Percentiles rank a stretch among this genome's conserved stretches.
These are phyloP conservation scores for Bucorvus abyssinicus DNA, from an alignment of 2,797 vertebrate genomes.

Conservation along the genomic window DNA sequence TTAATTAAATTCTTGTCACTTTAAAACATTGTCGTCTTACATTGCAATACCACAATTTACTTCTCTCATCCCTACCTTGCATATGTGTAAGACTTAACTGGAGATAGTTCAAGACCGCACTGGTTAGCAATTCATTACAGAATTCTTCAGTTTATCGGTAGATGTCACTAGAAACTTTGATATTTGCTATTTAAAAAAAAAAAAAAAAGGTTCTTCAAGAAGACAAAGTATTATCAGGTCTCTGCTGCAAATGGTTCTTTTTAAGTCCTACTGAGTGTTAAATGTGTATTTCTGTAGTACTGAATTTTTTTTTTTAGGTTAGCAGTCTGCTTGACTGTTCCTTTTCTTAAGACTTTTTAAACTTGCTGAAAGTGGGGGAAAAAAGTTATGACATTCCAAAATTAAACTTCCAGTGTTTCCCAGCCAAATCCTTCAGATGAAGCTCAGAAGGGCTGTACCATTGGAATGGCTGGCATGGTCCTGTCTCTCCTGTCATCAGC, in stretches of 20 bases:
- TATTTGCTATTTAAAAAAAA: neutral
- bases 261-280: neutral
- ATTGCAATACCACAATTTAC: neutral
- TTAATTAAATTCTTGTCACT: neutral
- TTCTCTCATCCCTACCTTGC: neutral
- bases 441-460: slow-evolving; percentile 82
- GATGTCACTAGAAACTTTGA: slow-evolving; percentile 33
- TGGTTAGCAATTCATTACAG: neutral
- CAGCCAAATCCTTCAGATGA: slow-evolving; percentile 80
- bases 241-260: neutral
- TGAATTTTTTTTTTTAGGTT: neutral
- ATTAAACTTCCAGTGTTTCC: slow-evolving; percentile 78
- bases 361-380: neutral
- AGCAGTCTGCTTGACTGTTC: neutral
- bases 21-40: neutral
- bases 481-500: slow-evolving; percentile 94
- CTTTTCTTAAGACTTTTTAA: neutral
- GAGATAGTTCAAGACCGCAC: neutral
- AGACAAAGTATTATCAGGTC: neutral
- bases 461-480: slow-evolving; percentile 88
- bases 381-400: neutral
- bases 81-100: neutral
- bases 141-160: slow-evolving; percentile 22
- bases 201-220: neutral
- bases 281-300: neutral